These are phyloP conservation scores for Lagodon rhomboides DNA, from an alignment of 2,797 vertebrate species.

Conservation along the genomic window DNA sequence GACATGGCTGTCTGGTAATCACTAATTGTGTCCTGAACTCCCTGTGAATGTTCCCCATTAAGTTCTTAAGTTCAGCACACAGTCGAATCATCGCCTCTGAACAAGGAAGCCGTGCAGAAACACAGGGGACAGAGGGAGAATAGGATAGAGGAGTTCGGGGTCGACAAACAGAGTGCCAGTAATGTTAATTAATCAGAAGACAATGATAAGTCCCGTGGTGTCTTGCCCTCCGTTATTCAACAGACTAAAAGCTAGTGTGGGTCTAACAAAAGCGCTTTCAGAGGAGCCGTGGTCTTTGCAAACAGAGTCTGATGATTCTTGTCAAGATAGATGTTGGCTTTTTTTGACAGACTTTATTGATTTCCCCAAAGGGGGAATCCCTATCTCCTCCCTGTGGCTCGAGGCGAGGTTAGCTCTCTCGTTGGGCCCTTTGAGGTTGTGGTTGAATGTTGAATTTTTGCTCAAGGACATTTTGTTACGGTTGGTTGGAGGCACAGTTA, in stretches of 20 bases:
- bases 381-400: constrained; percentile 4
- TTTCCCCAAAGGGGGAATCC: constrained; percentile 32
- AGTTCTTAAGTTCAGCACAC: constrained; percentile 75
- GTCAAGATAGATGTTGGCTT: constrained; percentile 54
- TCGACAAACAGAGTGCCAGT: constrained; percentile 66
- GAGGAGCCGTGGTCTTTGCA: constrained; percentile 47
- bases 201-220: constrained; percentile 71
- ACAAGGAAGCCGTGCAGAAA: constrained; percentile 43
- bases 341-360: constrained; percentile 43
- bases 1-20: constrained; percentile 79
- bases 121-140: constrained; percentile 54
- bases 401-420: background rate
- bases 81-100: constrained; percentile 57
- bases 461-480: constrained; percentile 12
- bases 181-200: constrained; percentile 80
- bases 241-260: constrained; percentile 62
- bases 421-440: constrained; percentile 5
- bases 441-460: constrained; percentile 15
- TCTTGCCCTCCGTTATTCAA: constrained; percentile 45
- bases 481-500: background rate
- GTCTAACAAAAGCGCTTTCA: constrained; percentile 53
- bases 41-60: constrained; percentile 77
- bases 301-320: constrained; percentile 51
- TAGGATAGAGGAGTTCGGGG: constrained; percentile 45
- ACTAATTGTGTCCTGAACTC: constrained; percentile 83